Conservation (phyloP, 2,888 invertebrate genomes). For the Kryphioiulus occultus region DNA sequence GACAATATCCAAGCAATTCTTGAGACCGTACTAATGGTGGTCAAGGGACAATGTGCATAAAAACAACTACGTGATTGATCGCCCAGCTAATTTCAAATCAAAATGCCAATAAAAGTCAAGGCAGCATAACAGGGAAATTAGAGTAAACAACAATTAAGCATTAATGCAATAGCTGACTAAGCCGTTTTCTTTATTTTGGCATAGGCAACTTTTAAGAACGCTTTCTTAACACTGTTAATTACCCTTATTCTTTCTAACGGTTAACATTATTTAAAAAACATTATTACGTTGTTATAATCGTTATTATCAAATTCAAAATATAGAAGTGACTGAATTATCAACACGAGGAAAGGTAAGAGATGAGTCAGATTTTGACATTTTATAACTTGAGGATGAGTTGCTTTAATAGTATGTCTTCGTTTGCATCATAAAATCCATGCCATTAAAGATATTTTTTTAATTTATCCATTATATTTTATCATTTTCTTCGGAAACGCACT, state of each 20-base stretch:
- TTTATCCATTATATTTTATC: neutral
- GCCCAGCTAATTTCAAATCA: neutral
- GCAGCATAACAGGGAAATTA: neutral
- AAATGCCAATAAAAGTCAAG: neutral
- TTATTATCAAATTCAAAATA: too few species aligned
- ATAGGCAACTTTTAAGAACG: neutral
- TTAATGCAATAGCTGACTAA: neutral
- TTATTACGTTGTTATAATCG: too few species aligned
- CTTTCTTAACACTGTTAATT: neutral
- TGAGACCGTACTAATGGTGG: neutral
- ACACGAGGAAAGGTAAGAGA: too few species aligned
- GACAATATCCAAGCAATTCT: neutral
- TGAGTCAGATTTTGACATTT: too few species aligned
- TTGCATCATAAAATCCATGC: too few species aligned
- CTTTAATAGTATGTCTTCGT: too few species aligned
- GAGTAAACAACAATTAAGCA: neutral
- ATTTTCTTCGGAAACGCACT: neutral
- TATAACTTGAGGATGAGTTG: too few species aligned
- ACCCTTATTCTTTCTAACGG: too few species aligned
- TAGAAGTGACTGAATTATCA: too few species aligned
- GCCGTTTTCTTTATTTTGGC: neutral
- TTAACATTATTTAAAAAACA: too few species aligned
- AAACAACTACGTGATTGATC: conserved; percentile 7
- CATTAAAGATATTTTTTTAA: too few species aligned
- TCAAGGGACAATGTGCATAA: neutral